Evolutionary conservation across 2,797 vertebrate genomes (phyloP), one percentile per base, ranked within the genome.

Genomic region (Molossus alvarezi): DNA sequence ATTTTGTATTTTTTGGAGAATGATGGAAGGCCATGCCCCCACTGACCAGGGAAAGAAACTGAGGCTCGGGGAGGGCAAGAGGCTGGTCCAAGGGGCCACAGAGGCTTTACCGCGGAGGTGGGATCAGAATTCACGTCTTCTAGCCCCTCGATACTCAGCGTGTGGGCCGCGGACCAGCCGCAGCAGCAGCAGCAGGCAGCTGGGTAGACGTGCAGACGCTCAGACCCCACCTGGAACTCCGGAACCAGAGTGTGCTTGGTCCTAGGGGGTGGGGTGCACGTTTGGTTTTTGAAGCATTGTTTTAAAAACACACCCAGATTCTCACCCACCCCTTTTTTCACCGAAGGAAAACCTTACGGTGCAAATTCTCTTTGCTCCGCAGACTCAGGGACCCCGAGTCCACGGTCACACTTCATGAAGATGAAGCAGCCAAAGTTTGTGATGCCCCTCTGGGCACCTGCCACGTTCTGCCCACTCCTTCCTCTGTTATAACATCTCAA

Each of bases 191-290:
- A 8, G 0, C 0, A 4, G 29, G 64, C 25, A 84, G 14, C 41
- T 5, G 29, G 1, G 37, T 4, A 55, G 73, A 23, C 21, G 33
- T 1, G 8, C 6, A 1, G 72, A 6, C 0, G 27, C 57, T 11
- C 41, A 12, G 88, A 23, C 53, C 60, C 10, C 4, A 3, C 9
- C 18, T 33, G 9, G 64, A 29, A 33, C 37, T 7, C 33, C 5
- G 27, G 71, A 57, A 20, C 6, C 71, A 62, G 25, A 5, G 0
- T 0, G 23, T 1, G 7, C 41, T 18, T 0, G 13, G 6, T 14
- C 23, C 51, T 23, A 0, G 53, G 41, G 18, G 1, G 13, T 0
- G 0, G 9, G 5, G 29, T 1, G 6, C 7, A 21, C 0, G 0
- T 5, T 48, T 14, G 15, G 33, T 6, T n/a, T 57, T n/a, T 6